phyloP scores from a whole-genome alignment of 2,888 invertebrate genomes.

The Bellardia bayeri region DNA sequence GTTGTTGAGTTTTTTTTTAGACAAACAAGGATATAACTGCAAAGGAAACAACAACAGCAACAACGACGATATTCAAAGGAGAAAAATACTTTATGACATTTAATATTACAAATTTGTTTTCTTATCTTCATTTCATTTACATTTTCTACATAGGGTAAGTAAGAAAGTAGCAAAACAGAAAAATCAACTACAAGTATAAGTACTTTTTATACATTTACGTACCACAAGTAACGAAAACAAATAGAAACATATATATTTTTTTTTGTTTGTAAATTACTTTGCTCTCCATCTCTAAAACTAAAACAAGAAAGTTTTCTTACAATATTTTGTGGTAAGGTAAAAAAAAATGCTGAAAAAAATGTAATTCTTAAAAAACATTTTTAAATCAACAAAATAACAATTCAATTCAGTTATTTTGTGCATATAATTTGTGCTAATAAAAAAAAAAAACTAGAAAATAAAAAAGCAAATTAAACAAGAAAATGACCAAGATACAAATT shows the following conservation, averaged over 20 bases:
- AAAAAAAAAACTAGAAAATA: neutral
- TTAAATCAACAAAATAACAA: conserved; percentile 39
- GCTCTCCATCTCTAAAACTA: neutral
- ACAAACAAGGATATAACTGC: conserved; percentile 20
- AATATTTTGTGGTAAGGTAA: conserved; percentile 2
- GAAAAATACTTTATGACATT: conserved; percentile 57
- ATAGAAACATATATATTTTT: neutral
- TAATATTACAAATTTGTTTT: conserved; percentile 69
- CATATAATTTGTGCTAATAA: neutral
- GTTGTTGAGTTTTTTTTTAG: conserved; percentile 16
- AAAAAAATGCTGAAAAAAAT: conserved; percentile 13
- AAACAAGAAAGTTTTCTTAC: conserved; percentile 33
- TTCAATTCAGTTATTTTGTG: conserved; percentile 1
- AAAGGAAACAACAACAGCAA: neutral
- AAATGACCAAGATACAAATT: conserved; percentile 30
- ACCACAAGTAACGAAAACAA: conserved; percentile 34
- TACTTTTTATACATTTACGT: conserved; percentile 25
- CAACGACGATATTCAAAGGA: conserved; percentile 22
- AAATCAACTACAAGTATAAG: neutral
- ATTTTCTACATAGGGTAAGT: conserved; percentile 49
- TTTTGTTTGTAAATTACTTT: conserved; percentile 2
- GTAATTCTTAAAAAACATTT: neutral
- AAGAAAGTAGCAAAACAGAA: neutral
- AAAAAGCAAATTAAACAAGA: neutral
- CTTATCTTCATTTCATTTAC: conserved; percentile 68